These are phyloP conservation scores for Tupiocoris notatus DNA, from an alignment of 2,888 invertebrate genomes.

Conservation along the genomic window DNA sequence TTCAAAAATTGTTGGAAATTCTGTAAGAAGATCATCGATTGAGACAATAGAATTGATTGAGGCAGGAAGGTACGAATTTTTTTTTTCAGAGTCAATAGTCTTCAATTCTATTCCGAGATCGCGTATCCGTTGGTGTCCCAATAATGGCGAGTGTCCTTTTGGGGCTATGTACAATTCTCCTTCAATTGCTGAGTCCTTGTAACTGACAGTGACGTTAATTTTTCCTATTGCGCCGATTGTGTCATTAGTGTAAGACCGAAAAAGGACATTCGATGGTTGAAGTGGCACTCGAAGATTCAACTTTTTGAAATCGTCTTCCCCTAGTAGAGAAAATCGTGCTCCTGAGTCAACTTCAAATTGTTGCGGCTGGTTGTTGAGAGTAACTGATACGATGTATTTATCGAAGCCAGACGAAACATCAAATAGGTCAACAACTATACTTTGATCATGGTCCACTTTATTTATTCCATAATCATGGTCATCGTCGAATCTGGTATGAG, in stretches of 20 bases:
- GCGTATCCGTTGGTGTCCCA: slow-evolving; percentile 9
- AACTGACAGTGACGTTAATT: neutral
- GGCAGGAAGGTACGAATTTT: no score
- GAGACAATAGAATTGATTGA: no score
- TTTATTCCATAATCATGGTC: no score
- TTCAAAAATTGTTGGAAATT: no score
- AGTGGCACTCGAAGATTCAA: neutral
- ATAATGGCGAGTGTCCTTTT: neutral
- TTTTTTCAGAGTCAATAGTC: neutral
- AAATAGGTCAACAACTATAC: no score
- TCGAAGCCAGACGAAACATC: no score
- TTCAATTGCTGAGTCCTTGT: neutral
- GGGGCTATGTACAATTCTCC: neutral
- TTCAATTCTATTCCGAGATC: slow-evolving; percentile 1
- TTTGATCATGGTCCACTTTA: no score
- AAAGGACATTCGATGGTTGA: neutral
- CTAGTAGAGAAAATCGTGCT: slow-evolving; percentile 16
- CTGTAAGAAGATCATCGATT: no score
- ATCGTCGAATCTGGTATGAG: no score
- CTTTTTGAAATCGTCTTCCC: slow-evolving; percentile 7
- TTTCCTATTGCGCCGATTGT: neutral
- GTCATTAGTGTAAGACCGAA: neutral
- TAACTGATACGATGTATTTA: slow-evolving; percentile 15
- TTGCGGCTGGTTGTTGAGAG: slow-evolving; percentile 2
- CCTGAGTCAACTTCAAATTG: slow-evolving; percentile 31